Base-by-base conservation (phyloP, 64 coral and sea anemone genomes). In the Porites australiensis region DNA sequence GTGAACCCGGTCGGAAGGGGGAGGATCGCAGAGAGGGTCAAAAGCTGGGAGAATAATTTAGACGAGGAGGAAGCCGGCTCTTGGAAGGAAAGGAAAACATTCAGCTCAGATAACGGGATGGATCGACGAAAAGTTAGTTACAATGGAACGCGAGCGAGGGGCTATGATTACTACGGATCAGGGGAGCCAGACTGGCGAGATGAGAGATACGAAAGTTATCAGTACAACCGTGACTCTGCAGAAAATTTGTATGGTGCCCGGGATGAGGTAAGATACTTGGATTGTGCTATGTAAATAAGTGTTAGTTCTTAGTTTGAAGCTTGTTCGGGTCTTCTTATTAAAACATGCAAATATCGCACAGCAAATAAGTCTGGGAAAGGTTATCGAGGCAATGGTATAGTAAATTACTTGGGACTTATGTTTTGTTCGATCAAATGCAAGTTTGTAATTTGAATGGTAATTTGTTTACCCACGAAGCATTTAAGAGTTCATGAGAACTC, bases 1-100 rank as follows among this genome's bases (percentile, higher is more conserved):
- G 58, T 84, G 5, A 84, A 84, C 47, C 63, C 81, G 0, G 63
- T 67, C 8, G 81, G 81, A 46, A 61, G 81, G 44, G 81, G 81
- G 50, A 84, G 16, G 61, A 52, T 84, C n/a, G 81, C 81, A 13
- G 46, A 67, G 21, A 44, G 48, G 62, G 46, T 84, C 22, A 64
- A 84, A 84, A 84, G 81, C 81, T 84, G 81, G 81, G 62, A 84
- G 62, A 84, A 75, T 75, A 75, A 65, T 67, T 84, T 84, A 13
- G 81, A 84, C 58, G 19, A 44, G 2, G 81, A 84, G 44, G 81
- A 50, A 66, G 81, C 20, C 45, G 47, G 15, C 27, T 37, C 27
- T 45, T 14, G 37, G 37, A 46, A 15, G 5, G 50, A 18, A 67
- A n/a, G 8, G 7, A 67, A 50, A 13, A 15, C 13, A 37, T 37